Evolutionary conservation across 2,888 invertebrate genomes (phyloP).

Genomic region (Tenthredo mesomela): DNA sequence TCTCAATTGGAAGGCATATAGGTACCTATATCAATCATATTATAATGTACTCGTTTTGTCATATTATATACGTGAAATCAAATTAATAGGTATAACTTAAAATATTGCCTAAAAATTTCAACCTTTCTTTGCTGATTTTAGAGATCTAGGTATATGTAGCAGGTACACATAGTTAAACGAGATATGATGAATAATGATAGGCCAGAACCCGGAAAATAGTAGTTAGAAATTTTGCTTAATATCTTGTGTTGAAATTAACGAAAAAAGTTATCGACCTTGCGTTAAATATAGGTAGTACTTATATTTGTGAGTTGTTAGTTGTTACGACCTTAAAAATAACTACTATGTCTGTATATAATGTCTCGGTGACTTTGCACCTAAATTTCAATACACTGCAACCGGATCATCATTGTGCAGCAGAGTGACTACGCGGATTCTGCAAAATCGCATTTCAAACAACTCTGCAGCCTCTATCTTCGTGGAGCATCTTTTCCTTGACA

Average conservation of each 20-base stretch:
- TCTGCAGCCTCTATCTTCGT: neutral
- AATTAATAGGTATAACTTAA: no score
- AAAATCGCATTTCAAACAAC: neutral
- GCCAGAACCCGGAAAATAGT: neutral
- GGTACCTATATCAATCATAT: neutral
- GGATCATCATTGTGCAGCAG: neutral
- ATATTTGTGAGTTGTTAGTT: neutral
- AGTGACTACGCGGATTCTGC: neutral
- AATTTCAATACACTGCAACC: neutral
- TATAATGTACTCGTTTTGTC: neutral
- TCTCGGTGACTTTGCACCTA: neutral
- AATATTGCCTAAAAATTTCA: no score
- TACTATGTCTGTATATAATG: neutral
- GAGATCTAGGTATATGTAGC: no score
- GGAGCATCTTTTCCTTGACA: slow-evolving; percentile 51
- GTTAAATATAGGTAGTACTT: neutral
- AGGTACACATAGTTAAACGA: no score
- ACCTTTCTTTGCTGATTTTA: no score
- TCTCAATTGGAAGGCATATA: neutral
- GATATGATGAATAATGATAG: neutral
- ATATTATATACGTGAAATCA: no score
- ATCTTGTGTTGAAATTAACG: neutral
- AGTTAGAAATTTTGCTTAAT: neutral
- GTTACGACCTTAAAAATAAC: neutral
- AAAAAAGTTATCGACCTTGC: slow-evolving; percentile 9